These are phyloP conservation scores for Hycleus cichorii DNA, from an alignment of 1,140 invertebrate genomes.

Conservation along the genomic window DNA sequence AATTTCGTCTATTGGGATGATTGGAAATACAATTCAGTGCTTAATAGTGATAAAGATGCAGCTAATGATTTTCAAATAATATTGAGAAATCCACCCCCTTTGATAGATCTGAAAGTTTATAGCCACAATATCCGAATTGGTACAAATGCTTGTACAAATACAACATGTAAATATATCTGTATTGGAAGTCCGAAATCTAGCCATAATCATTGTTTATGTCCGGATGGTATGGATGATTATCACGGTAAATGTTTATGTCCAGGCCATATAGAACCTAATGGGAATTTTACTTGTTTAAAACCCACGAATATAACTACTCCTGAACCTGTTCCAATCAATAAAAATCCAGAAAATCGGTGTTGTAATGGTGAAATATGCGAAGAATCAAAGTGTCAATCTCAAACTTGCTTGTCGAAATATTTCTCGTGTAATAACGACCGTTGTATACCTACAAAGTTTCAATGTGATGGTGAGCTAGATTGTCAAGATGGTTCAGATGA, in stretches of 20 bases:
- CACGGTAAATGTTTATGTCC: slow-evolving; percentile 64
- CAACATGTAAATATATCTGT: slow-evolving; percentile 61
- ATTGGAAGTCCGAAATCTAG: slow-evolving; percentile 59
- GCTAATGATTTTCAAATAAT: slow-evolving; percentile 52
- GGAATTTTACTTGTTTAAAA: slow-evolving; percentile 62
- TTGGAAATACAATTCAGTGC: slow-evolving; percentile 71
- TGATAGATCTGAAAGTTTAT: slow-evolving; percentile 82
- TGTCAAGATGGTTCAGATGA: slow-evolving; percentile 77
- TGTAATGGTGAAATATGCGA: no score
- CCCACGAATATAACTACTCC: slow-evolving; percentile 40
- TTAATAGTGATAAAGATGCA: slow-evolving; percentile 65
- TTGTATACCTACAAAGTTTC: slow-evolving; percentile 60
- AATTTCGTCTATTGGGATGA: slow-evolving; percentile 83
- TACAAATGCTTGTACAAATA: slow-evolving; percentile 58
- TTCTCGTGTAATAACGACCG: slow-evolving; percentile 58
- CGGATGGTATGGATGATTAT: slow-evolving; percentile 61
- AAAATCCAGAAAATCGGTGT: no score
- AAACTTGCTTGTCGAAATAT: slow-evolving; percentile 55
- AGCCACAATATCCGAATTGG: slow-evolving; percentile 61
- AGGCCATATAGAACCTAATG: slow-evolving; percentile 47
- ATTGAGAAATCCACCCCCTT: slow-evolving; percentile 51
- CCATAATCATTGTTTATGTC: slow-evolving; percentile 61
- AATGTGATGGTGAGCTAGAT: slow-evolving; percentile 57
- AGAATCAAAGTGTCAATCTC: no score
- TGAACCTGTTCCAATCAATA: no score